These are phyloP conservation scores for Phycodurus eques DNA, from an alignment of 2,113 vertebrate species.

Conservation along the genomic window DNA sequence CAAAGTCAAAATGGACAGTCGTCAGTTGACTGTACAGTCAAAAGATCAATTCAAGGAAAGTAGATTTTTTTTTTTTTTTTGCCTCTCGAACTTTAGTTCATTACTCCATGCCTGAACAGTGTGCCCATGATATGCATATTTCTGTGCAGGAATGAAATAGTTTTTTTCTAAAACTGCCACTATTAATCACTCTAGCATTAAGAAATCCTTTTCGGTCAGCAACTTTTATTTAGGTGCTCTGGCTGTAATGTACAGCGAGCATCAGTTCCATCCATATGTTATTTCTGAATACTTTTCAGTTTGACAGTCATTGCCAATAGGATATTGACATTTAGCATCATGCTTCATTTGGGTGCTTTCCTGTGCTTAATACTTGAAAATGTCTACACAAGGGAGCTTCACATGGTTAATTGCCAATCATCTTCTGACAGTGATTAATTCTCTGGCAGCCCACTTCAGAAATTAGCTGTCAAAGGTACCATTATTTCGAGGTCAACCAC, in stretches of 20 bases:
- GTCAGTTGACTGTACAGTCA: background rate
- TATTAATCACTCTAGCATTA: background rate
- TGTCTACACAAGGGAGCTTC: constrained; percentile 19
- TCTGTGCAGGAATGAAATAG: background rate
- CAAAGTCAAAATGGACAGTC: background rate
- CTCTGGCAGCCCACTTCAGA: constrained; percentile 31
- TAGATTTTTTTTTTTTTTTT: background rate
- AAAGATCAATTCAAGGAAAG: background rate
- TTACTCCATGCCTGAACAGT: background rate
- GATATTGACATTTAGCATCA: constrained; percentile 52
- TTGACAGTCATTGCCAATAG: constrained; percentile 48
- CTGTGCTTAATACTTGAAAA: constrained; percentile 21
- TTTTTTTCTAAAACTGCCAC: background rate
- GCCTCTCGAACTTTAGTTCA: background rate
- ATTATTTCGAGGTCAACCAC: background rate
- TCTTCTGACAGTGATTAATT: constrained; percentile 54
- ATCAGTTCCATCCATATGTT: background rate
- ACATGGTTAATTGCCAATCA: constrained; percentile 53
- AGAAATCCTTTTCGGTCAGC: background rate
- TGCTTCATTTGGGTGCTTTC: constrained; percentile 22
- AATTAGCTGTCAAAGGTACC: background rate
- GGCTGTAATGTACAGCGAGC: background rate
- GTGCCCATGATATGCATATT: background rate
- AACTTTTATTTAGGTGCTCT: background rate
- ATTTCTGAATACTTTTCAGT: constrained; percentile 5